These are phyloP conservation scores for Sandelia bainsii DNA, from an alignment of 2,797 vertebrate genomes.

Conservation along the genomic window DNA sequence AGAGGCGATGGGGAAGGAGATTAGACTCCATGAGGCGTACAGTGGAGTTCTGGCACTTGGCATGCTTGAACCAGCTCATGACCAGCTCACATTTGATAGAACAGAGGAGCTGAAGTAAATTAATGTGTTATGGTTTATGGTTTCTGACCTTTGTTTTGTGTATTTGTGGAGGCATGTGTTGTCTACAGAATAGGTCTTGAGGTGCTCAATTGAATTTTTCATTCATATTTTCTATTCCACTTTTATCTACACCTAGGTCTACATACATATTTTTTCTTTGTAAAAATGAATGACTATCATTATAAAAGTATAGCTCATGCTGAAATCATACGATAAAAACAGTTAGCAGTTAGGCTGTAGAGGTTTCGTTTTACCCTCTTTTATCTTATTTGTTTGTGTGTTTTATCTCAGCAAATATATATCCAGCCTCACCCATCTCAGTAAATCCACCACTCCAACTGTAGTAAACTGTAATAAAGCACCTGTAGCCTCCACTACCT, in stretches of 20 bases:
- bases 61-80: background rate
- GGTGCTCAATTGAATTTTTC: no score
- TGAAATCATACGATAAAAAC: background rate
- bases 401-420: no score
- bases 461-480: no score
- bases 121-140: background rate
- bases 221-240: no score
- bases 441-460: no score
- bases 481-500: no score
- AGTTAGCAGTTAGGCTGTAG: no score
- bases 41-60: constrained; percentile 1
- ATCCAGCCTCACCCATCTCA: no score
- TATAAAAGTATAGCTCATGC: no score
- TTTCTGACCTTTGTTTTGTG: background rate
- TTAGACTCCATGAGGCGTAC: constrained; percentile 16
- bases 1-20: constrained; percentile 40
- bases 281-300: background rate
- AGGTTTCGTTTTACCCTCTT: no score
- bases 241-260: no score
- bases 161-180: background rate
- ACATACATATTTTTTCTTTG: background rate
- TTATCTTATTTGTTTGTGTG: no score
- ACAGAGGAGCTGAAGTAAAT: background rate
- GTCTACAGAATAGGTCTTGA: background rate
- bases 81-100: background rate